Percentiles rank a stretch among this genome's conserved stretches.
These are phyloP conservation scores for Tragulus kanchil DNA, from an alignment of 2,113 vertebrate genomes.

Conservation along the genomic window DNA sequence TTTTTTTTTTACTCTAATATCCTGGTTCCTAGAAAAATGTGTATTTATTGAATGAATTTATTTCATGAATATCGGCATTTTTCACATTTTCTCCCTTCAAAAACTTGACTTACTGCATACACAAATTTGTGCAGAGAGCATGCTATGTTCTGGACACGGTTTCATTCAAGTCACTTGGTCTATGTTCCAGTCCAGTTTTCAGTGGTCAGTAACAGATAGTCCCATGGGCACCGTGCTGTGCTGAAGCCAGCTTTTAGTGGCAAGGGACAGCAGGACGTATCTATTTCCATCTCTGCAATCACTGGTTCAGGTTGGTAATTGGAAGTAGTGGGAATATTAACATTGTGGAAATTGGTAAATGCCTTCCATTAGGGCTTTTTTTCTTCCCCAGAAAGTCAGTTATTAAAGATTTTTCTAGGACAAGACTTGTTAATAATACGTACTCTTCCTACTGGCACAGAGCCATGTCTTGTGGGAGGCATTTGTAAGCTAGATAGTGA, in stretches of 20 bases:
- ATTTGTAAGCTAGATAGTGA: background rate
- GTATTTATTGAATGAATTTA: background rate
- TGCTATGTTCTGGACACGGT: background rate
- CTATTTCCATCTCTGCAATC: background rate
- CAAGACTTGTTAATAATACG: background rate
- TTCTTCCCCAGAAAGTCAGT: background rate
- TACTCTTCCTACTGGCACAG: background rate
- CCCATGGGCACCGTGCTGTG: background rate
- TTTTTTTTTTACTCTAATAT: background rate
- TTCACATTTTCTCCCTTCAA: background rate
- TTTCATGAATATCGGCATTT: background rate
- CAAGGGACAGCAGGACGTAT: background rate
- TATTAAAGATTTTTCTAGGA: slow-evolving; percentile 7
- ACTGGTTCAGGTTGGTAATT: background rate
- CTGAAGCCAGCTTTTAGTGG: background rate
- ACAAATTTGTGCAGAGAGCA: background rate
- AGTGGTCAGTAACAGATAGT: background rate
- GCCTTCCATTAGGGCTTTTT: background rate
- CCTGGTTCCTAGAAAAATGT: background rate
- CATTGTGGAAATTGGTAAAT: background rate
- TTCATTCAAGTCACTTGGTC: background rate
- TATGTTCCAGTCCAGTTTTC: background rate
- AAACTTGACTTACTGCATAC: background rate
- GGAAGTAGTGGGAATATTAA: background rate
- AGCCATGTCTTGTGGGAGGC: background rate